These are phyloP conservation scores for Streptopelia turtur DNA, from an alignment of 2,797 vertebrate species.

Conservation along the genomic window DNA sequence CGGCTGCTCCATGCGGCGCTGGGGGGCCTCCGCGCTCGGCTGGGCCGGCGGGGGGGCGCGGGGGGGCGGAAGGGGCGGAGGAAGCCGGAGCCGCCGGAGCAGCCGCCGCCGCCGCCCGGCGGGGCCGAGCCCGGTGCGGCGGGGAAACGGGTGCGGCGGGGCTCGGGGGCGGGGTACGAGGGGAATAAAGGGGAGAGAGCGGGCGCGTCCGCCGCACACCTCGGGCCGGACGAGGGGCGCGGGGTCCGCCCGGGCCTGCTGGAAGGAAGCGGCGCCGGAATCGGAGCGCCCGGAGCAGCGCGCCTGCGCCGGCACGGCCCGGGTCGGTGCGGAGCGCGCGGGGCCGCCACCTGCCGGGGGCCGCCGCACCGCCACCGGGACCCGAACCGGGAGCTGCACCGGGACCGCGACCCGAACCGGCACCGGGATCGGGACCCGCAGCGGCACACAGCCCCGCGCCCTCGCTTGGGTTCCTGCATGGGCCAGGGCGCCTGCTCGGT, in stretches of 20 bases:
- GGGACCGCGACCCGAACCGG: too few relatives aligned
- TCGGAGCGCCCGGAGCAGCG: conserved; percentile 52
- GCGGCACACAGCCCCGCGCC: not conserved
- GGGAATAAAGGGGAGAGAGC: not conserved
- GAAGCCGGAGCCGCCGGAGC: not conserved
- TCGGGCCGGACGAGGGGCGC: not conserved
- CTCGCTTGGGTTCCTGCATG: fast-evolving
- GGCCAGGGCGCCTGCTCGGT: not conserved
- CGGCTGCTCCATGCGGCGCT: conserved; percentile 55
- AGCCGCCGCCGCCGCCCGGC: not conserved
- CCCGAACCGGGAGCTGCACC: too few relatives aligned
- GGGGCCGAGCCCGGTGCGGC: not conserved
- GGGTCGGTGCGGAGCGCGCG: not conserved
- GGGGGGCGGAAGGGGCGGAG: conserved; percentile 30
- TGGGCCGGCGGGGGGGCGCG: not conserved
- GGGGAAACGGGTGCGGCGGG: not conserved
- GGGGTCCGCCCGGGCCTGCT: conserved; percentile 27
- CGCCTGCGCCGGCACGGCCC: conserved; percentile 65
- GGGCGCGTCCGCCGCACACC: not conserved
- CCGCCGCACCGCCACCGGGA: too few relatives aligned
- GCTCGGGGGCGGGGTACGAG: not conserved
- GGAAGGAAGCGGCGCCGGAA: conserved; percentile 72
- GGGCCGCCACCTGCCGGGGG: not conserved
- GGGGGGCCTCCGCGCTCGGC: conserved; percentile 2
- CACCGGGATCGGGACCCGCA: too few relatives aligned